These are phyloP conservation scores for Drosophila algonquin DNA, from an alignment of 2,888 invertebrate species.

Conservation along the genomic window DNA sequence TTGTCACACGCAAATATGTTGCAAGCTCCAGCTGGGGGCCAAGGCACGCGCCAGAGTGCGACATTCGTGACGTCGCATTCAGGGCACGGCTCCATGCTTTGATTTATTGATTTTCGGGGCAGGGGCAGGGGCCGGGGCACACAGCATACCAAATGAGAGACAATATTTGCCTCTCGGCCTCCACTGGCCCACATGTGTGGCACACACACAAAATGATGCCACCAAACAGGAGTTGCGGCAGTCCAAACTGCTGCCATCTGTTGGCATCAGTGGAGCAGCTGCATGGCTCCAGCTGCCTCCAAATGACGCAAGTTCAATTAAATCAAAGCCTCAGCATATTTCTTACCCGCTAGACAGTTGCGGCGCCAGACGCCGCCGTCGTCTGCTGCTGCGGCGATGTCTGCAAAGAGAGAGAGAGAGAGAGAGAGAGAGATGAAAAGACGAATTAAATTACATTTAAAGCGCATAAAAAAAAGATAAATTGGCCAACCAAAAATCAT, in stretches of 20 bases:
- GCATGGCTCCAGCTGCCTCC: slow-evolving; percentile 6
- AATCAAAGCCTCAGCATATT: slow-evolving; percentile 76
- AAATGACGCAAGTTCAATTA: slow-evolving; percentile 73
- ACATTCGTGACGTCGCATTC: slow-evolving; percentile 64
- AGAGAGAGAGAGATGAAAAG: slow-evolving; percentile 56
- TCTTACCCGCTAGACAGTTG: slow-evolving; percentile 78
- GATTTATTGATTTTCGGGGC: slow-evolving; percentile 77
- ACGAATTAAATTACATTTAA: slow-evolving; percentile 81
- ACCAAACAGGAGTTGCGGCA: background rate
- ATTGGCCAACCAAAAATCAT: slow-evolving; percentile 36
- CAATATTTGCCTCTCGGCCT: slow-evolving; percentile 64
- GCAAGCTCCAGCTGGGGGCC: slow-evolving; percentile 48
- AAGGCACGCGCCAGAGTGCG: slow-evolving; percentile 68
- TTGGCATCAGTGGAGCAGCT: slow-evolving; percentile 34
- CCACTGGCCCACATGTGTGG: slow-evolving; percentile 52
- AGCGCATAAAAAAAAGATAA: slow-evolving; percentile 46
- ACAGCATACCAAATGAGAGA: slow-evolving; percentile 79
- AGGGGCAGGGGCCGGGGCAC: slow-evolving; percentile 41
- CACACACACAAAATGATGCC: background rate
- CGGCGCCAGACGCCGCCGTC: slow-evolving; percentile 77
- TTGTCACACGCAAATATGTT: slow-evolving; percentile 73
- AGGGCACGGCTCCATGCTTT: slow-evolving; percentile 60
- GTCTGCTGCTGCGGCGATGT: slow-evolving; percentile 71
- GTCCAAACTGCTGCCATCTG: background rate
- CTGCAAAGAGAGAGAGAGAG: slow-evolving; percentile 39